Base-by-base conservation (phyloP, 2,888 invertebrate genomes). In the Enoplolaimus lenunculus region DNA sequence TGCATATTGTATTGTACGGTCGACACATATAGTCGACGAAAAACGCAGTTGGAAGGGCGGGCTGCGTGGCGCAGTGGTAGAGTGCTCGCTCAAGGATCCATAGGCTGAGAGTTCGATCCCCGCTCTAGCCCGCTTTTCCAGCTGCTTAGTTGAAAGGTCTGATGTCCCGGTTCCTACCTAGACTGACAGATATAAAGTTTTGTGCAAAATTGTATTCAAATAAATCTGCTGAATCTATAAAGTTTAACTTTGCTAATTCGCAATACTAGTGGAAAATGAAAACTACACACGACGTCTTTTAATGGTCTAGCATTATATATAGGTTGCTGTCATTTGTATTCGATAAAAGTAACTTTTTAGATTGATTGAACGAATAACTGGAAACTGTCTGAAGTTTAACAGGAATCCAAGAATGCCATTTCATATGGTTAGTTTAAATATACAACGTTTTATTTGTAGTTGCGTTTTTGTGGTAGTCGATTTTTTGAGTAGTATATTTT, bases 391-490 rank as follows among this genome's bases (percentile, higher is more conserved):
- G 2, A 73, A 73, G n/a, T 79, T 73, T 73, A 76, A 77, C 64
- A 74, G 75, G 33, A 74, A 74, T 21, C 78, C 79, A 0, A 74
- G 74, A 34, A 79, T 79, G 79, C 78, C 79, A 0, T 79, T 79
- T 71, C 79, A 78, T 66, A 80, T 75, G 76, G 79, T 77, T 62
- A 59, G 67, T 67, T n/a, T 67, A n/a, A 7, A n/a, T n/a, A n/a
- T n/a, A n/a, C n/a, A n/a, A 30, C 30, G 64, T n/a, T 7, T 62
- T 26, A n/a, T 7, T 28, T 29, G n/a, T 21, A 21, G 7, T 45
- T 45, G 45, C 7, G 21, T 45, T 45, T 45, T 45, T n/a, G n/a
- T n/a, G n/a, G n/a, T n/a, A 45, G 7, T 13, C 45, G 45, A 45
- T 45, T 45, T 45, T 45, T 45, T 21, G 45, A 45, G 21, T 21